Conservation (phyloP, 2,797 vertebrate species). For the Threskiornis aethiopicus region DNA sequence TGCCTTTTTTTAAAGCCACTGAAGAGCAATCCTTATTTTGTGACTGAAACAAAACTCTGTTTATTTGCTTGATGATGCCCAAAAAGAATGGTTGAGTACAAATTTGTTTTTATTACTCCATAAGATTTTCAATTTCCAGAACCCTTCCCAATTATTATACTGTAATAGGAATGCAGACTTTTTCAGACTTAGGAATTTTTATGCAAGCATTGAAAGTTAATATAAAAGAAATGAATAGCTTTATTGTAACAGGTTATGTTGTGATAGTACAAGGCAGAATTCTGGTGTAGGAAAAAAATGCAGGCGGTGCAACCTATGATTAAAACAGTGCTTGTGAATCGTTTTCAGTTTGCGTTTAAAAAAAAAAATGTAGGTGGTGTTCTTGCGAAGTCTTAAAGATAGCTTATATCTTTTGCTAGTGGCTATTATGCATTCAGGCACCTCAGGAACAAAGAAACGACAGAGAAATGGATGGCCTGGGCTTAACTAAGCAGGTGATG, state of each 20-base stretch:
- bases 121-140: not conserved
- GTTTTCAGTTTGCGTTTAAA: not conserved
- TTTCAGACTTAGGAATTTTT: not conserved
- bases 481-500: slow-evolving; percentile 69
- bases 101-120: not conserved
- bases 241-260: not conserved
- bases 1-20: not conserved
- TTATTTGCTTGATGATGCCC: not conserved
- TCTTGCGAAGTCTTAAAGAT: slow-evolving; percentile 26
- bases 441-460: slow-evolving; percentile 69
- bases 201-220: not conserved
- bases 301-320: not conserved
- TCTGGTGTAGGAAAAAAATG: not conserved
- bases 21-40: not conserved
- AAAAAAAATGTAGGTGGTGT: not conserved
- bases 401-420: slow-evolving; percentile 37
- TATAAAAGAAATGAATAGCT: not conserved
- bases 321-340: not conserved
- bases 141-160: not conserved
- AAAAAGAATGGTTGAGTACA: not conserved
- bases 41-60: not conserved
- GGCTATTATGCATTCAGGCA: slow-evolving; percentile 43
- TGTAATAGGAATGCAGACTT: not conserved
- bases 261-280: not conserved
- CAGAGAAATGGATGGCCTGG: slow-evolving; percentile 70